Conservation (phyloP, 2,797 vertebrate genomes). For the Oryzias dopingdopingensis region DNA sequence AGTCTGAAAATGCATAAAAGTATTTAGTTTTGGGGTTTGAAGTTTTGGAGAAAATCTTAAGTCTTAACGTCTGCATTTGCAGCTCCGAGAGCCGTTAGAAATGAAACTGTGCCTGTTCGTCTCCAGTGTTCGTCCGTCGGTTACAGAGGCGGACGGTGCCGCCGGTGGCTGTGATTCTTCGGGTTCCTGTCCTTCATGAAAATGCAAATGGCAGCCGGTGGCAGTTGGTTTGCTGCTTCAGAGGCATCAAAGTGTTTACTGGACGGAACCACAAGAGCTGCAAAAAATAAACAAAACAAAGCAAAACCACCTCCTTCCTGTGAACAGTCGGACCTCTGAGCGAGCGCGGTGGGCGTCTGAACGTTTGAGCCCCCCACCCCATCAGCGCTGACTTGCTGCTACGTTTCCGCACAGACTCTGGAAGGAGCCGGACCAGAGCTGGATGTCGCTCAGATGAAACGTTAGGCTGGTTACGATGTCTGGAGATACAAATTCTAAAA, state of each 20-base stretch:
- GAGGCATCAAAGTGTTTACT: conserved; percentile 49
- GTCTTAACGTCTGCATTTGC: conserved; percentile 27
- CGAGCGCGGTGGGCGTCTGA: conserved; percentile 19
- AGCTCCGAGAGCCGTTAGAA: not conserved
- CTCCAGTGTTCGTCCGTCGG: not conserved
- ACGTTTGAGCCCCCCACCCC: not conserved
- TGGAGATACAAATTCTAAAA: conserved; percentile 54
- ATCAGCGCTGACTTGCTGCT: conserved; percentile 40
- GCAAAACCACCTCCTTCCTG: conserved; percentile 4
- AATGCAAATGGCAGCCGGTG: conserved; percentile 16
- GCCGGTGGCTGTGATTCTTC: no score
- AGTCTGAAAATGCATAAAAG: not conserved
- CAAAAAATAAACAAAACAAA: not conserved
- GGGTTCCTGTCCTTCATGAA: not conserved
- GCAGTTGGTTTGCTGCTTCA: not conserved
- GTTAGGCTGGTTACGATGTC: conserved; percentile 61
- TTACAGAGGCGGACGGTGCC: conserved; percentile 10
- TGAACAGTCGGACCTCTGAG: conserved; percentile 37
- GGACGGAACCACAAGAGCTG: conserved; percentile 14
- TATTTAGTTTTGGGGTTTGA: conserved; percentile 6
- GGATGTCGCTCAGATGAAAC: conserved; percentile 26
- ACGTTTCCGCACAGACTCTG: conserved; percentile 40
- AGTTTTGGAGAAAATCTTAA: conserved; percentile 1
- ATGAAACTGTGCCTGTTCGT: conserved; percentile 20
- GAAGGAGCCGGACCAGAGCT: not conserved